Evolutionary conservation across 2,797 vertebrate species (phyloP).

Genomic region (Microchirus variegatus): DNA sequence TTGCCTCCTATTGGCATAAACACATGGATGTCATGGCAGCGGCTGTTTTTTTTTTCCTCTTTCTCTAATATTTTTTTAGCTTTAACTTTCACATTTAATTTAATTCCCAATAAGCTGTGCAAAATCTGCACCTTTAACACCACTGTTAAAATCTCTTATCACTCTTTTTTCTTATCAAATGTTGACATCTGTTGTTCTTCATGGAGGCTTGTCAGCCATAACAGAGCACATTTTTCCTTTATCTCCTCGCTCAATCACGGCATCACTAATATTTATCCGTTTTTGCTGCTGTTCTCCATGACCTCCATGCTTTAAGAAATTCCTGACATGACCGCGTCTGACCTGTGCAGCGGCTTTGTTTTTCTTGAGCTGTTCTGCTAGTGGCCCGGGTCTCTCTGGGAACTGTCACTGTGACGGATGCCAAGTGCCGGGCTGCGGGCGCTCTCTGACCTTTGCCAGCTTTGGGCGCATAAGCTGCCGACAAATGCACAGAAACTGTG

Average conservation of each 20-base stretch:
- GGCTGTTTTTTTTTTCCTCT: conserved; percentile 73
- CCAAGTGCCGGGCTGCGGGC: conserved; percentile 86
- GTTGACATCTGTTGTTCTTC: conserved; percentile 79
- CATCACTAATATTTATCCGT: conserved; percentile 84
- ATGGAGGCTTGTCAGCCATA: conserved; percentile 67
- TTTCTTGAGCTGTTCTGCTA: conserved; percentile 85
- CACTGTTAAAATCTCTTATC: conserved; percentile 63
- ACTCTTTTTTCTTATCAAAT: conserved; percentile 63
- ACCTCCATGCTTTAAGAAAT: conserved; percentile 88
- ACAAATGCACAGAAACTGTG: conserved; percentile 80
- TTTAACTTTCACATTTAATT: conserved; percentile 38
- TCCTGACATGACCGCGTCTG: conserved; percentile 88
- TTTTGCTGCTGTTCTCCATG: conserved; percentile 85
- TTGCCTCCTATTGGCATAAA: conserved; percentile 79
- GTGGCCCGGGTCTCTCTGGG: conserved; percentile 85
- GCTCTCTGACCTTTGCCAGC: conserved; percentile 87
- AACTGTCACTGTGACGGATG: conserved; percentile 93
- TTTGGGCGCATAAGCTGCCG: conserved; percentile 76
- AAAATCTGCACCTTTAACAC: conserved; percentile 60
- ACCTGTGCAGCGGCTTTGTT: conserved; percentile 86
- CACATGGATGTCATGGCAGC: conserved; percentile 81
- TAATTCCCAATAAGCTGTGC: conserved; percentile 73
- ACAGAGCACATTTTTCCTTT: conserved; percentile 69
- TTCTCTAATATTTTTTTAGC: background rate
- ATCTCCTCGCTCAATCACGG: conserved; percentile 51